Evolutionary conservation across 2,113 vertebrate genomes (phyloP).

Genomic region (Semnopithecus entellus): DNA sequence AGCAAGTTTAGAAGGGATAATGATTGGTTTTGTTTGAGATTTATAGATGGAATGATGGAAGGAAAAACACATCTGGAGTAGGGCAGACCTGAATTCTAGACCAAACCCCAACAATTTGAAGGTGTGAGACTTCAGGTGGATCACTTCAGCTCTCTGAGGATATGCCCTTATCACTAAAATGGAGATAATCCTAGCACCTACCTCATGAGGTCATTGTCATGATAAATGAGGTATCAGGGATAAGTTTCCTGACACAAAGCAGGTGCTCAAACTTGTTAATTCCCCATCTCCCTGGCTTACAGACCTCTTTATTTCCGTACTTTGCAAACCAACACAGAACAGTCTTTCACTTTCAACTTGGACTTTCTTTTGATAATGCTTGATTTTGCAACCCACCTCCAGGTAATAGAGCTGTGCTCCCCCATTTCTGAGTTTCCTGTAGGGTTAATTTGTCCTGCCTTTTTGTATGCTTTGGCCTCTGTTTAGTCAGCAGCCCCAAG

Average conservation of each 20-base stretch:
- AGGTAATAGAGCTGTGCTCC: neutral
- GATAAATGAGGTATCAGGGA: neutral
- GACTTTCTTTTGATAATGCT: neutral
- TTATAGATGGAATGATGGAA: neutral
- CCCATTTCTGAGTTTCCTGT: neutral
- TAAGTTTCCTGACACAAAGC: neutral
- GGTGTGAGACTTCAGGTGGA: neutral
- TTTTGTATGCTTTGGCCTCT: slow-evolving; percentile 7
- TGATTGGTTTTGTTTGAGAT: neutral
- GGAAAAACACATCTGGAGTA: neutral
- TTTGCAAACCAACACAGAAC: slow-evolving; percentile 8
- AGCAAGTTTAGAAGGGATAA: neutral
- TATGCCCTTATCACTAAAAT: neutral
- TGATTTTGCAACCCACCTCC: neutral
- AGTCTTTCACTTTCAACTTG: neutral
- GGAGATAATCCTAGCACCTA: neutral
- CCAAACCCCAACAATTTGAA: neutral
- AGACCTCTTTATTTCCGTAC: neutral
- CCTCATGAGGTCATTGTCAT: neutral
- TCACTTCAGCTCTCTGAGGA: neutral
- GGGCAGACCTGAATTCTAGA: neutral
- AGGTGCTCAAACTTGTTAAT: neutral
- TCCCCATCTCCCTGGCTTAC: neutral
- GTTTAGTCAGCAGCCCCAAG: slow-evolving; percentile 13
- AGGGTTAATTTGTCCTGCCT: neutral